Base-by-base conservation (phyloP, 2,888 invertebrate species). In the Cantharis flavilabris region DNA sequence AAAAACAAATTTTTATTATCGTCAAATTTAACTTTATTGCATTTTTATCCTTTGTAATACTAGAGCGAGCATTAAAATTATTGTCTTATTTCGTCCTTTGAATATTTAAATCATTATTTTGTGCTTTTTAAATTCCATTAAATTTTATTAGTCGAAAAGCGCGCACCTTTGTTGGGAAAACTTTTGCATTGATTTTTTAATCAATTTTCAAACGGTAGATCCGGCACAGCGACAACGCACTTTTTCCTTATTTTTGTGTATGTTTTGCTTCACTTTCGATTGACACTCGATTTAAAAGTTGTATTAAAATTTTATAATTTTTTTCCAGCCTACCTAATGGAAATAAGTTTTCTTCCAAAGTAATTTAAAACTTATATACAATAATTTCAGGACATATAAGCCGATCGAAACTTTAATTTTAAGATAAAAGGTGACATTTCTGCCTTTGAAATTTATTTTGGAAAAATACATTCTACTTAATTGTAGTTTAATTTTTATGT, bases 281-380 rank as follows among this genome's bases (percentile, higher is more conserved):
- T 23, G 65, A 67, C 65, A 67, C 26, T 67, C 65, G 65, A 67
- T 67, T 67, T 67, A 67, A 67, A 67, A 67, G 65, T 67, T 67
- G 20, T 67, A 67, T 67, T 67, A 67, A 67, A 67, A 67, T 67
- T 67, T 67, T 67, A 49, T 49, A 49, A 49, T 49, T 49, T 49
- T n/a, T n/a, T 49, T 49, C 13, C 49, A 49, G n/a, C 49, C 49
- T 49, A 33, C 33, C 33, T 49, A 49, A 49, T n/a, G 49, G 49
- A 49, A 49, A 49, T 49, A n/a, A n/a, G 49, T 49, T 49, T 49
- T 9, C n/a, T 49, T 49, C n/a, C n/a, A 9, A 49, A 49, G 49
- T 49, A 49, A 49, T 49, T 49, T 49, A n/a, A 49, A 49, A 49
- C 49, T 49, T 49, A 49, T 49, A 49, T 33, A 49, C 9, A 49